Percentiles rank a stretch among this genome's conserved stretches.
These are phyloP conservation scores for Leptopilina boulardi DNA, from an alignment of 1,140 invertebrate species.

Conservation along the genomic window DNA sequence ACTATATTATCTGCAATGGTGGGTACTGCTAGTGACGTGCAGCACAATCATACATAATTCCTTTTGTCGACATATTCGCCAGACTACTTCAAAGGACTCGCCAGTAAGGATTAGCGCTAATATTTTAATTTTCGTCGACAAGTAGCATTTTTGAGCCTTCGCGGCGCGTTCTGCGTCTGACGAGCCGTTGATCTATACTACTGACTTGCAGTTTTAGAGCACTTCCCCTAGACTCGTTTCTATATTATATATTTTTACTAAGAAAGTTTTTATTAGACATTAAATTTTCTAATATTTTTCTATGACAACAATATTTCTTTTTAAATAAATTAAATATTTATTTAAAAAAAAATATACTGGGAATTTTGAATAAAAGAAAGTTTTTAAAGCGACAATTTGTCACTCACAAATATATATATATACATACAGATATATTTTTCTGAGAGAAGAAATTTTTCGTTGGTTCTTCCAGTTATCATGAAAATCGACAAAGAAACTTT, in stretches of 20 bases:
- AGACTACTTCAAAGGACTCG: slow-evolving; percentile 47
- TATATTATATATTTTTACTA: background rate
- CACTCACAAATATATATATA: too few relatives aligned
- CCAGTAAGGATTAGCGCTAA: slow-evolving; percentile 3
- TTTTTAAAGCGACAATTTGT: too few relatives aligned
- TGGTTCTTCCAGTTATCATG: background rate
- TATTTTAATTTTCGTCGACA: slow-evolving; percentile 30
- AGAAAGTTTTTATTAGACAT: background rate
- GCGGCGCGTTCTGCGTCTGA: slow-evolving; percentile 9
- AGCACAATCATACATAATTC: slow-evolving; percentile 42
- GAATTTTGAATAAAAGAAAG: too few relatives aligned
- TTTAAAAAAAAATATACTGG: too few relatives aligned
- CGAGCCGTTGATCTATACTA: background rate
- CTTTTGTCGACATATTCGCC: slow-evolving; percentile 56
- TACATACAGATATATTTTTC: slow-evolving; percentile 22
- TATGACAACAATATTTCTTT: too few relatives aligned
- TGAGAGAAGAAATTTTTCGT: slow-evolving; percentile 14
- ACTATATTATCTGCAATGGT: too few relatives aligned
- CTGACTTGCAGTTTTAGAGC: background rate
- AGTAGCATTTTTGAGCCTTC: background rate
- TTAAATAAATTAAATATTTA: too few relatives aligned
- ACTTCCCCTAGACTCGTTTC: background rate
- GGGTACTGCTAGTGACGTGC: slow-evolving; percentile 52
- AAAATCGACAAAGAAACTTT: slow-evolving; percentile 25
- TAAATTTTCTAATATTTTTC: too few relatives aligned